Evolutionary conservation across 2,888 invertebrate species (phyloP).

Genomic region (Sisyra nigra): DNA sequence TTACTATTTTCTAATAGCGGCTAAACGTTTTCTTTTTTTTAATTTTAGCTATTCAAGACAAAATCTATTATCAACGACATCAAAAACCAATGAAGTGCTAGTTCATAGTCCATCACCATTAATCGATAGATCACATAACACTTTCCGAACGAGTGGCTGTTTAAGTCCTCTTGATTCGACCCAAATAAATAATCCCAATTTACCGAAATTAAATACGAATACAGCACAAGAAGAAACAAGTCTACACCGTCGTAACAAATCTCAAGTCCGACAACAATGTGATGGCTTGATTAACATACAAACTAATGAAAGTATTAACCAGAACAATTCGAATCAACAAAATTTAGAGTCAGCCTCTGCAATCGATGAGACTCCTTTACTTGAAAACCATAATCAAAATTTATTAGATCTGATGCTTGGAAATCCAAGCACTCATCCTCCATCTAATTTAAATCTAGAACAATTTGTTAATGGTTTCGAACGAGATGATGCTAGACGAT

Average conservation of each 20-base stretch:
- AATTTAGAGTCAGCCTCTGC: background rate
- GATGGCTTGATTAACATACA: conserved; percentile 26
- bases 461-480: background rate
- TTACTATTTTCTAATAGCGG: too few relatives aligned
- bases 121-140: conserved; percentile 39
- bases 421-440: background rate
- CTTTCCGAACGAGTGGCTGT: conserved; percentile 17
- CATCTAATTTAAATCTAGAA: conserved; percentile 4
- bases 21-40: conserved; percentile 8
- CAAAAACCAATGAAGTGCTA: conserved; percentile 54
- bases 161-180: conserved; percentile 17
- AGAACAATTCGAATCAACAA: conserved; percentile 1
- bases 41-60: conserved; percentile 65
- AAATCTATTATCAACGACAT: conserved; percentile 62
- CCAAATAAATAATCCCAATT: conserved; percentile 21
- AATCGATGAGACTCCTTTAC: too few relatives aligned
- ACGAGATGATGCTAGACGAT: background rate
- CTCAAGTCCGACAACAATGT: conserved; percentile 19
- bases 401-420: too few relatives aligned
- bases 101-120: conserved; percentile 31
- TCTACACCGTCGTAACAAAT: conserved; percentile 12
- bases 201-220: conserved; percentile 17
- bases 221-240: conserved; percentile 11
- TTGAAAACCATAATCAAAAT: too few relatives aligned
- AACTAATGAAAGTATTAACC: conserved; percentile 22